Percentiles rank a stretch among this genome's conserved stretches.
These are phyloP conservation scores for Neodon shergylaensis DNA, from an alignment of 2,113 vertebrate species.

Conservation along the genomic window DNA sequence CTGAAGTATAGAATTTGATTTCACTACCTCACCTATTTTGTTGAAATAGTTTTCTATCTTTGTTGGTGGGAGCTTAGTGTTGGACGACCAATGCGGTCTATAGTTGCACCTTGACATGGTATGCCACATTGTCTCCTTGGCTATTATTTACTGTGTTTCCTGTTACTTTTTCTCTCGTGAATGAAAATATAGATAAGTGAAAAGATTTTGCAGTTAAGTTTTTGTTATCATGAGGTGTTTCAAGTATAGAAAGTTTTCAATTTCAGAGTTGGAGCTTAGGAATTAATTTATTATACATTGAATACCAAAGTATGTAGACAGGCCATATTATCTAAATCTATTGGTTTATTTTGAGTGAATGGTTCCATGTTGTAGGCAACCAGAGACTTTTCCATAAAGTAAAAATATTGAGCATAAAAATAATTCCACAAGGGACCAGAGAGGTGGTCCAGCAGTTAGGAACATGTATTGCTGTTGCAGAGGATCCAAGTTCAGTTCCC, in stretches of 20 bases:
- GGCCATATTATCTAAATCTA: background rate
- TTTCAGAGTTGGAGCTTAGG: background rate
- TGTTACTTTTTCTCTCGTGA: background rate
- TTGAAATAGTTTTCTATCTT: constrained; percentile 40
- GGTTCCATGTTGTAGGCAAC: background rate
- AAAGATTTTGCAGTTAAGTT: background rate
- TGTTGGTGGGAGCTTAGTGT: constrained; percentile 1
- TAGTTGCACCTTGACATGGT: constrained; percentile 12
- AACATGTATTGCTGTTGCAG: background rate
- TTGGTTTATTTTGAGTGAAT: background rate
- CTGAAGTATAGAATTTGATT: constrained; percentile 47
- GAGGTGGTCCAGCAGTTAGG: background rate
- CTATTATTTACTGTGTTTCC: background rate
- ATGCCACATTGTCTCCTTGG: background rate
- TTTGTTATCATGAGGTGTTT: constrained; percentile 14
- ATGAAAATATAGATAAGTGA: background rate
- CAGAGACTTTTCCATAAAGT: background rate
- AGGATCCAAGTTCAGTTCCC: background rate
- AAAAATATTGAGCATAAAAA: constrained; percentile 29
- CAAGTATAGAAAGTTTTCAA: background rate
- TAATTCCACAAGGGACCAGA: background rate
- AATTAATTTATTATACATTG: background rate
- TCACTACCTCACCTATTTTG: constrained; percentile 8
- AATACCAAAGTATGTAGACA: background rate
- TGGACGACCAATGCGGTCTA: background rate